Conservation (phyloP, 2,113 vertebrate genomes). For the Narcine bancroftii region DNA sequence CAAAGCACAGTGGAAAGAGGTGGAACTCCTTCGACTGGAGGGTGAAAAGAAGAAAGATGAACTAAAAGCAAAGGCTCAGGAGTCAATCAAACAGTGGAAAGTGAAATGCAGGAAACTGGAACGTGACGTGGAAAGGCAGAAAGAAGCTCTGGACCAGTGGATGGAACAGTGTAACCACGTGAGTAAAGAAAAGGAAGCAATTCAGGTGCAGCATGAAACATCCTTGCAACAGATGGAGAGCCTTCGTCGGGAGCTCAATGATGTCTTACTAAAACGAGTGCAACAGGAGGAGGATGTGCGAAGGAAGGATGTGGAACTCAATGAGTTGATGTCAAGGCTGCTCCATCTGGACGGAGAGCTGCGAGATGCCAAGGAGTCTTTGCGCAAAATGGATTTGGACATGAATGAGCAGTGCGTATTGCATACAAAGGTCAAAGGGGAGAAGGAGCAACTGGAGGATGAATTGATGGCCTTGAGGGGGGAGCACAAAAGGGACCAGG, state of each 20-base stretch:
- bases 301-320: slow-evolving; percentile 67
- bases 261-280: slow-evolving; percentile 67
- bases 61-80: slow-evolving; percentile 75
- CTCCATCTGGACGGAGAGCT: slow-evolving; percentile 69
- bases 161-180: slow-evolving; percentile 66
- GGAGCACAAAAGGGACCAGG: slow-evolving; percentile 56
- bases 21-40: slow-evolving; percentile 64
- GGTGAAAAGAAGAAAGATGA: slow-evolving; percentile 69
- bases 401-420: slow-evolving; percentile 54
- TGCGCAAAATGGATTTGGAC: slow-evolving; percentile 60
- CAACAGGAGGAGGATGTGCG: slow-evolving; percentile 77
- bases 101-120: slow-evolving; percentile 71
- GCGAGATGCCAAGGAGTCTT: slow-evolving; percentile 59
- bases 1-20: slow-evolving; percentile 56
- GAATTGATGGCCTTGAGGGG: slow-evolving; percentile 50
- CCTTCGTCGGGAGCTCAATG: slow-evolving; percentile 68
- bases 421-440: slow-evolving; percentile 57
- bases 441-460: slow-evolving; percentile 66
- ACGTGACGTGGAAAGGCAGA: slow-evolving; percentile 64
- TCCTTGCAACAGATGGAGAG: slow-evolving; percentile 72
- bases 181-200: slow-evolving; percentile 67
- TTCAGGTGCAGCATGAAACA: slow-evolving; percentile 65
- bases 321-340: slow-evolving; percentile 60
- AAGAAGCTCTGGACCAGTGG: slow-evolving; percentile 49
- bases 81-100: slow-evolving; percentile 78